Evolutionary conservation across 1,140 invertebrate species (phyloP).

Genomic region (Cheumatopsyche charites): DNA sequence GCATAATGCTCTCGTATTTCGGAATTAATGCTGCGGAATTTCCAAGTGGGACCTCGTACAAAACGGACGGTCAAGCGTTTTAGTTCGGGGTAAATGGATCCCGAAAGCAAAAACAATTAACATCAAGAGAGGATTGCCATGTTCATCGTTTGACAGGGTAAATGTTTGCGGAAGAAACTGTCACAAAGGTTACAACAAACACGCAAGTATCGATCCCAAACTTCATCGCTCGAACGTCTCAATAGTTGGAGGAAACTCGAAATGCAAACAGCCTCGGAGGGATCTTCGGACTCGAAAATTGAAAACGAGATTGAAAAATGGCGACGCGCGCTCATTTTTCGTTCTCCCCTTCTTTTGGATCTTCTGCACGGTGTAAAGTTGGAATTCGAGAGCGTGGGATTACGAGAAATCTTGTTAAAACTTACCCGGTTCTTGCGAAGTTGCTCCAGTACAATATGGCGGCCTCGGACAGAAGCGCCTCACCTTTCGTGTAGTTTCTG

Average conservation of each 20-base stretch:
- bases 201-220: slow-evolving; percentile 20
- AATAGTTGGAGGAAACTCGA: slow-evolving; percentile 6
- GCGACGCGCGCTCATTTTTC: neutral
- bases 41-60: slow-evolving; percentile 10
- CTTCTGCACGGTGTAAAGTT: neutral
- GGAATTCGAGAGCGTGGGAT: neutral
- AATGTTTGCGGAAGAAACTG: slow-evolving; percentile 34
- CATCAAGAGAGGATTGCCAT: slow-evolving; percentile 32
- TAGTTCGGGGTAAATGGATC: slow-evolving; percentile 22
- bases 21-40: slow-evolving; percentile 15
- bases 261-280: neutral
- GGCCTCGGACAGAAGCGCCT: slow-evolving; percentile 84
- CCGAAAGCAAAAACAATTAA: slow-evolving; percentile 36
- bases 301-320: slow-evolving; percentile 17
- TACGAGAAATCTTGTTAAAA: slow-evolving; percentile 44
- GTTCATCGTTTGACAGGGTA: slow-evolving; percentile 36
- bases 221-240: slow-evolving; percentile 23
- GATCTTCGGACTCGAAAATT: neutral
- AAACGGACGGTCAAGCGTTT: slow-evolving; percentile 28
- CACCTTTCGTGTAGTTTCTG: slow-evolving; percentile 84
- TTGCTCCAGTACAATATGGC: slow-evolving; percentile 94
- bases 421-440: slow-evolving; percentile 93
- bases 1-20: slow-evolving; percentile 3
- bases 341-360: no score
- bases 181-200: slow-evolving; percentile 33